phyloP scores from a whole-genome alignment of 2,113 vertebrate genomes.

The Burhinus oedicnemus region DNA sequence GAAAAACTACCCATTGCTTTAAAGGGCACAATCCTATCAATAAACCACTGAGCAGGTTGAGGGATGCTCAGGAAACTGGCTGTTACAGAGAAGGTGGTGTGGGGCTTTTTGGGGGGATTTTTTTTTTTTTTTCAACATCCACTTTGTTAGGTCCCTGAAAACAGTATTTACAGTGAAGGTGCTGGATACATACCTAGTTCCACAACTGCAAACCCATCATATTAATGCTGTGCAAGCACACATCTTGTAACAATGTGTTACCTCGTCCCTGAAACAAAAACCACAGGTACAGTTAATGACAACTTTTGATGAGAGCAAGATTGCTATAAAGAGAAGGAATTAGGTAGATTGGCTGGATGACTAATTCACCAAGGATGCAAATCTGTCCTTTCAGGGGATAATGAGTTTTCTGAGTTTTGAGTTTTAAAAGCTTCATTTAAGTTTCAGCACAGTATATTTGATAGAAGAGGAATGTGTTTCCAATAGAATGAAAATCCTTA shows the following conservation, averaged over 20 bases:
- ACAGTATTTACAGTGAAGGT: background rate
- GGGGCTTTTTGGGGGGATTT: too few species aligned
- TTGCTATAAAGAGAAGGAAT: background rate
- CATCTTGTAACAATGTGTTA: background rate
- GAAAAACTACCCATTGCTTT: background rate
- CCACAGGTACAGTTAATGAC: background rate
- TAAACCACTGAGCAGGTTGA: background rate
- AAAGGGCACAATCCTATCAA: background rate
- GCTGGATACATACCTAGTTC: background rate
- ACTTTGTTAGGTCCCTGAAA: background rate
- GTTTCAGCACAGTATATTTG: background rate
- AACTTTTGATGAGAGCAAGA: background rate
- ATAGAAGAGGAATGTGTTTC: slow-evolving; percentile 39
- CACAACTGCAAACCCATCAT: background rate
- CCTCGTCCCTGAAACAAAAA: background rate
- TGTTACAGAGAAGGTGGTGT: background rate
- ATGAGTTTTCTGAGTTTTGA: slow-evolving; percentile 2
- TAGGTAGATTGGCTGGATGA: background rate
- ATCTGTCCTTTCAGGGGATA: background rate
- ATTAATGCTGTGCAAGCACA: background rate
- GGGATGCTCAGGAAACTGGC: background rate
- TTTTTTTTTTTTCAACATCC: background rate
- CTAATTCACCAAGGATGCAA: background rate
- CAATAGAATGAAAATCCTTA: slow-evolving; percentile 7
- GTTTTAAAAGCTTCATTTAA: background rate